Percentiles rank a stretch among this genome's conserved stretches.
phyloP scores from a whole-genome alignment of 2,797 vertebrate genomes.

The Oceanodroma leucorhoa region DNA sequence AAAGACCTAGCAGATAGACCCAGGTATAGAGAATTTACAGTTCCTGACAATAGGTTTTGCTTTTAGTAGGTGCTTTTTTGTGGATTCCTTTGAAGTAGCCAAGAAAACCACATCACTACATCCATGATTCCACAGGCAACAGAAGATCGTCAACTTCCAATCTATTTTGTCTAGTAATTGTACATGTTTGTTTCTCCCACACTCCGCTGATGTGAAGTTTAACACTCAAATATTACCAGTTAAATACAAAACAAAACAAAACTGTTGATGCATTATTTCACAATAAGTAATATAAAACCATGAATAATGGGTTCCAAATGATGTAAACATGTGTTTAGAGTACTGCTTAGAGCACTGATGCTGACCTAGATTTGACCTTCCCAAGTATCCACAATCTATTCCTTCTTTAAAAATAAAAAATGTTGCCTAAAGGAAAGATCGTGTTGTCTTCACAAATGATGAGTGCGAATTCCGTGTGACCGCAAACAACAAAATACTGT shows the following conservation, averaged over 20 bases:
- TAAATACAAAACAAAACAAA: conserved; percentile 69
- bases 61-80: conserved; percentile 45
- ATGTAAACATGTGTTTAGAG: conserved; percentile 57
- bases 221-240: conserved; percentile 60
- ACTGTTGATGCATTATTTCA: conserved; percentile 65
- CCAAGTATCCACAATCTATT: conserved; percentile 56
- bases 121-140: conserved; percentile 54
- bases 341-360: conserved; percentile 23
- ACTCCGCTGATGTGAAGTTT: conserved; percentile 40
- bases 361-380: conserved; percentile 70
- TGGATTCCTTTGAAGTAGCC: conserved; percentile 70
- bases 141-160: conserved; percentile 56
- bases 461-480: conserved; percentile 45
- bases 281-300: conserved; percentile 67
- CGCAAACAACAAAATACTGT: conserved; percentile 52
- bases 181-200: conserved; percentile 58
- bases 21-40: background rate
- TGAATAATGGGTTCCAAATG: conserved; percentile 68
- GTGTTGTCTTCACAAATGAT: conserved; percentile 59
- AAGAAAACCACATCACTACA: conserved; percentile 68
- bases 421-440: conserved; percentile 53
- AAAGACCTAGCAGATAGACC: background rate
- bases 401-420: conserved; percentile 58
- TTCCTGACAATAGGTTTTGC: conserved; percentile 20
- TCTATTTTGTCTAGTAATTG: conserved; percentile 56